Conservation (phyloP, 1,140 invertebrate genomes). For the Drosophila melanogaster region Release_6_plus_ISO1_MT NT_037436.4:3917001-3917500, state of each 20-base stretch:
- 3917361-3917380: conserved; percentile 55
- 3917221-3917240: background rate
- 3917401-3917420: conserved; percentile 26
- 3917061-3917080: conserved; percentile 61
- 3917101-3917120: conserved; percentile 49
- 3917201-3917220: background rate
- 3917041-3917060: conserved; percentile 67
- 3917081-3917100: conserved; percentile 23
- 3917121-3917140: conserved; percentile 2
- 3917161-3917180: conserved; percentile 19
- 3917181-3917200: conserved; percentile 42
- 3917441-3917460: conserved; percentile 27
- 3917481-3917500: conserved; percentile 23
- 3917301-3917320: conserved; percentile 58
- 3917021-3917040: conserved; percentile 23
- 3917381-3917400: conserved; percentile 56
- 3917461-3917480: conserved; percentile 19
- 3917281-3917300: conserved; percentile 54
- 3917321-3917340: conserved; percentile 20
- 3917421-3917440: background rate
- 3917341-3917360: conserved; percentile 53
- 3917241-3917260: conserved; percentile 35
- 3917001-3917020: conserved; percentile 13
- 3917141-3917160: conserved; percentile 33
- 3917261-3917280: conserved; percentile 29